phyloP scores from a whole-genome alignment of 2,797 vertebrate species.

The Pipistrellus pygmaeus region DNA sequence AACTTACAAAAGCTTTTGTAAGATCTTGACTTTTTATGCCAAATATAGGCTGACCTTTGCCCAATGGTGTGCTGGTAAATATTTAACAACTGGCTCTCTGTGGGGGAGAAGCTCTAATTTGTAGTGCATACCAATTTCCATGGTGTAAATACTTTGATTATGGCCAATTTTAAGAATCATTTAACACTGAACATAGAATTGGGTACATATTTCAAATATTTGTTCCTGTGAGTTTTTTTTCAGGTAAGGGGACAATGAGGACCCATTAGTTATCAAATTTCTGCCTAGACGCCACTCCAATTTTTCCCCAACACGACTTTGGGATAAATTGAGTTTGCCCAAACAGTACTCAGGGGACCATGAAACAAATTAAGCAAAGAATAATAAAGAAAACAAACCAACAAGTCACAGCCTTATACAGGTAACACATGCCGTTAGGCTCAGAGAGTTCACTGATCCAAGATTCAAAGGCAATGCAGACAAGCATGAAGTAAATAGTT shows the following conservation, averaged over 20 bases:
- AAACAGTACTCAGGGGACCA: not conserved
- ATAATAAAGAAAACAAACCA: constrained; percentile 18
- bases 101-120: not conserved
- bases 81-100: constrained; percentile 63
- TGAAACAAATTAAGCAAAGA: constrained; percentile 20
- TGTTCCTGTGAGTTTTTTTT: not conserved
- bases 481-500: not conserved
- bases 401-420: not conserved
- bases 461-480: constrained; percentile 34
- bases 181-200: not conserved
- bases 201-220: not conserved
- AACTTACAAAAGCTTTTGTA: constrained; percentile 44
- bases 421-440: not conserved
- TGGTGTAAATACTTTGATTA: not conserved
- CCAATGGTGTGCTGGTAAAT: constrained; percentile 38
- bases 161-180: constrained; percentile 39
- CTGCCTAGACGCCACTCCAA: not conserved
- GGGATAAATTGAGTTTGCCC: not conserved
- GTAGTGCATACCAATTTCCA: not conserved
- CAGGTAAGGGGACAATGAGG: not conserved
- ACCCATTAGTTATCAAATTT: not conserved
- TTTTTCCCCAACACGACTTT: not conserved
- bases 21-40: constrained; percentile 42
- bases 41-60: constrained; percentile 68
- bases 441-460: not conserved